Base-by-base conservation (phyloP, 1,140 invertebrate genomes). In the Dreissena rostriformis region DNA sequence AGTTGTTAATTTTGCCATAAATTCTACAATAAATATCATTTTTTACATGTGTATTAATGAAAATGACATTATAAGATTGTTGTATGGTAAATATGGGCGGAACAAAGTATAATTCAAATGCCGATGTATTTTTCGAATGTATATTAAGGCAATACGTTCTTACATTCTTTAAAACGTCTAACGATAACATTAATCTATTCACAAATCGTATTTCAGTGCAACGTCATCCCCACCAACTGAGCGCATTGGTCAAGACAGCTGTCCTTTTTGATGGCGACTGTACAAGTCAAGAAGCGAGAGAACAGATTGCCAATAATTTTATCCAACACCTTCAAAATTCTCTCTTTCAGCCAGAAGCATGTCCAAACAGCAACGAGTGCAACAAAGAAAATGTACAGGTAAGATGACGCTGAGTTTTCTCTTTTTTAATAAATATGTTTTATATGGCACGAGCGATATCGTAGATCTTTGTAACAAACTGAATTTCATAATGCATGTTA, bases 301-400 rank as follows among this genome's bases (percentile, higher is more conserved):
- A 81, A 63, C 67, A 81, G 61, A 81, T 81, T 14, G 78, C 78
- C 17, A 71, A 72, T 15, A 71, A 81, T 22, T 81, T 81, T 49
- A 72, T 81, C n/a, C 15, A 17, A 0, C 22, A 11, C 0, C 6
- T 81, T n/a, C 53, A 12, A 49, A 26, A 14, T 22, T 71, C 26
- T 39, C 53, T 28, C 7, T 81, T 28, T 63, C 28, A 49, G 39
- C 0, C 17, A 14, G 78, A 81, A 28, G 55, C 29, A 8, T 81
- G 78, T 72, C 78, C 66, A 15, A 39, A 68, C 52, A 57, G 26
- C 15, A 28, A 12, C n/a, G 78, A 81, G 24, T 81, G 78, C 28
- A 57, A 72, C 10, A 8, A 26, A 10, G 52, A 68, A 57, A 81
- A 81, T 51, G 66, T 81, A 14, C 78, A 81, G 55, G 78, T 81